phyloP scores from a whole-genome alignment of 2,888 invertebrate species.

The Caenorhabditis auriculariae region DNA sequence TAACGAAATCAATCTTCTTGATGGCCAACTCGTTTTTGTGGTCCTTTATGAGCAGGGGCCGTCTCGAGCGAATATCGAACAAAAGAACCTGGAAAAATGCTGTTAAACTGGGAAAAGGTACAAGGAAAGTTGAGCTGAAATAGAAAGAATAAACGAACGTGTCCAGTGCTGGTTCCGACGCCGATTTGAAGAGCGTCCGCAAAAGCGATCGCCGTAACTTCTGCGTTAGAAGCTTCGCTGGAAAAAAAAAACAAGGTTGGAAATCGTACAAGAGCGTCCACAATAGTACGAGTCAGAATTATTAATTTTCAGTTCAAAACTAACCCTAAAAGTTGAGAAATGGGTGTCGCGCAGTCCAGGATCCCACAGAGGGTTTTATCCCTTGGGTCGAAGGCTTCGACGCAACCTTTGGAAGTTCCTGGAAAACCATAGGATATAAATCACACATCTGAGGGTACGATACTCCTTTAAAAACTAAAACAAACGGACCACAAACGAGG shows the following conservation, averaged over 20 bases:
- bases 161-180: conserved; percentile 90
- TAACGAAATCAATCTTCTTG: conserved; percentile 79
- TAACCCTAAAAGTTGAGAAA: conserved; percentile 41
- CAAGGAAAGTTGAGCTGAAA: background rate
- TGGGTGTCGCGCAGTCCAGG: conserved; percentile 77
- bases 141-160: conserved; percentile 69
- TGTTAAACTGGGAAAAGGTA: background rate
- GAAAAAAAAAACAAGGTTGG: background rate
- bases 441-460: background rate
- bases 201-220: conserved; percentile 74
- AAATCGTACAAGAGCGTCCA: background rate
- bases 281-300: background rate
- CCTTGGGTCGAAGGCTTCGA: conserved; percentile 96
- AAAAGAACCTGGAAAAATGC: conserved; percentile 70
- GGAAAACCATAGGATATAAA: background rate
- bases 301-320: conserved; percentile 1
- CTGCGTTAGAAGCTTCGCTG: conserved; percentile 60
- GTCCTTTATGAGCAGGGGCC: conserved; percentile 86
- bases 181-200: conserved; percentile 71
- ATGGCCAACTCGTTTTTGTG: conserved; percentile 92
- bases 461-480: background rate
- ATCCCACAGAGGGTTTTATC: conserved; percentile 76
- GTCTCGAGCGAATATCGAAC: conserved; percentile 89
- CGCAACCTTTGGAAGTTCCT: conserved; percentile 72
- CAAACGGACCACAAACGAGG: conserved; percentile 67